phyloP scores from a whole-genome alignment of 2,113 vertebrate species.

The Hemiscyllium ocellatum region DNA sequence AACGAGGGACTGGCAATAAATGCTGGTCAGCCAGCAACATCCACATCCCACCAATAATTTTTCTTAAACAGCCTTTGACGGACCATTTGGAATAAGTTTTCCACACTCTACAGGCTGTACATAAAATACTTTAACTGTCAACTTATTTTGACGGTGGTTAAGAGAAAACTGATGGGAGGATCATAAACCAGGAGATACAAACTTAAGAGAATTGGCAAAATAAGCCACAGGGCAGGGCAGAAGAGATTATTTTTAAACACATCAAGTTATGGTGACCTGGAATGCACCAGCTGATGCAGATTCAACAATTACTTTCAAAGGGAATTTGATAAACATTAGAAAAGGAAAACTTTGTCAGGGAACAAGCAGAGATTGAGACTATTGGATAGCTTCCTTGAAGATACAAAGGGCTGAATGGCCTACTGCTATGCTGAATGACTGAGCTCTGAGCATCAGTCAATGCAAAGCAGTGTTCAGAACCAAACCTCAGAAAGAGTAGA shows the following conservation, averaged over 20 bases:
- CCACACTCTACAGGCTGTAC: not conserved
- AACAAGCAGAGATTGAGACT: not conserved
- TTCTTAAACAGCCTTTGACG: not conserved
- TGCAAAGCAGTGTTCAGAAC: not conserved
- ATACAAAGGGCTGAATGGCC: not conserved
- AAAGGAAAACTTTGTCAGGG: too few species aligned
- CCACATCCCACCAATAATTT: too few species aligned
- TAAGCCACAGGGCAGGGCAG: not conserved
- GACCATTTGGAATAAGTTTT: not conserved
- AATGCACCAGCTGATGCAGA: not conserved
- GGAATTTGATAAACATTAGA: too few species aligned
- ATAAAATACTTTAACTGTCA: not conserved
- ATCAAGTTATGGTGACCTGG: not conserved
- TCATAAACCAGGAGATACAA: not conserved
- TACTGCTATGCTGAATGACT: not conserved
- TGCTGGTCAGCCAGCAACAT: too few species aligned
- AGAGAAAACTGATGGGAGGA: not conserved
- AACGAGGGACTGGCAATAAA: too few species aligned
- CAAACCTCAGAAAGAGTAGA: not conserved
- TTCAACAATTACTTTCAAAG: not conserved
- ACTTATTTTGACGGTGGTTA: not conserved
- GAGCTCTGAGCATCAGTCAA: not conserved
- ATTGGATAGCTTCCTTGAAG: not conserved
- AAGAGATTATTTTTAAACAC: not conserved
- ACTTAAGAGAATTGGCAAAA: not conserved